Evolutionary conservation across 2,113 vertebrate genomes (phyloP), one percentile per base, ranked within the genome.

Genomic region (Copsychus sechellarum): DNA sequence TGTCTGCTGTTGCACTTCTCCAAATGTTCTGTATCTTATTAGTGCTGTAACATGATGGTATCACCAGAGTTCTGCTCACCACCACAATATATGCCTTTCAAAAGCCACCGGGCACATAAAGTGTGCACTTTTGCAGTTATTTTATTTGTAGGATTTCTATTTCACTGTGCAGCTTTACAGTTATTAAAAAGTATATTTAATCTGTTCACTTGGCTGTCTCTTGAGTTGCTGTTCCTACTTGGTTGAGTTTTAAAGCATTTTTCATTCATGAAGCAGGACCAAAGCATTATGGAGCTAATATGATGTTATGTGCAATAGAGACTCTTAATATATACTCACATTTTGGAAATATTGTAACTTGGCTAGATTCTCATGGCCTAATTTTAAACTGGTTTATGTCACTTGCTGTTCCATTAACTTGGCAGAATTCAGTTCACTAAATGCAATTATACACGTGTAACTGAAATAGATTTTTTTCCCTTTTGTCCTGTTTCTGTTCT

Each of bases 171-270:
- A 81, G 36, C 66, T 91, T 91, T 87, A 57, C 28, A 69, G 84
- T 56, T 93, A 92, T 50, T 95, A 76, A 92, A 83, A 82, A 76
- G 17, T 90, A 31, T 53, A 65, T 93, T 92, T 91, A 76, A 90
- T 79, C 62, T 74, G 16, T 92, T 80, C 81, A 47, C 14, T 33
- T 89, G 45, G 45, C 90, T 14, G 2, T 95, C 70, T 94, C 62
- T 79, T 1, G 8, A 54, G 24, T 42, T 79, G 78, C 61, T 85
- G 42, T 79, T 95, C 67, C 66, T 94, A 69, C 89, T 78, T 81
- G 53, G 65, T 66, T 80, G 81, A 92, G 29, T 95, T 97, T 94
- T 92, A 90, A 95, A 90, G 71, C 50, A 77, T 86, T 78, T 67
- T 71, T 95, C 78, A 38, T 86, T 96, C 80, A 40, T 60, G 77